phyloP scores from a whole-genome alignment of 2,113 vertebrate species.

The Anolis carolinensis region DNA sequence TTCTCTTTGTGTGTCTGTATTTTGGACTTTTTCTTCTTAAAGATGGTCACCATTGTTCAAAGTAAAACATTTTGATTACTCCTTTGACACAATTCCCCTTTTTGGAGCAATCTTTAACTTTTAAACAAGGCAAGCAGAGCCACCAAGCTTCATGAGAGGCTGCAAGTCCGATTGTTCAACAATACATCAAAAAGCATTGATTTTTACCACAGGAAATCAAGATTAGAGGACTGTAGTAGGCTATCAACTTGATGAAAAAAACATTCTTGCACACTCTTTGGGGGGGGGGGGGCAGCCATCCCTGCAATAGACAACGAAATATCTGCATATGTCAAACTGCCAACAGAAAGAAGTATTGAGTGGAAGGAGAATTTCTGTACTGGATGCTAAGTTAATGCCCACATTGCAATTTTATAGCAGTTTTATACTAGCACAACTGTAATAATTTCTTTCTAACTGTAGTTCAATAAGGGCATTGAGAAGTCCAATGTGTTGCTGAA shows the following conservation, averaged over 20 bases:
- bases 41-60: background rate
- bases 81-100: background rate
- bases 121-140: background rate
- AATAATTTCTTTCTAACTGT: background rate
- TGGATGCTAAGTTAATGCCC: background rate
- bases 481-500: background rate
- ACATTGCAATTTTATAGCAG: background rate
- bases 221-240: background rate
- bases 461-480: background rate
- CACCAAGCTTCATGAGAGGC: background rate
- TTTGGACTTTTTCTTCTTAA: background rate
- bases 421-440: background rate
- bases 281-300: too few species aligned
- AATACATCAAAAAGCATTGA: background rate
- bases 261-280: background rate
- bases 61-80: background rate
- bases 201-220: background rate
- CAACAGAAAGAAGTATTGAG: background rate
- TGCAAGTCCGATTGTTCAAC: background rate
- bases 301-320: background rate
- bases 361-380: too few species aligned
- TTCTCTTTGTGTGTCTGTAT: background rate
- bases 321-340: background rate
- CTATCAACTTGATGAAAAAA: background rate
- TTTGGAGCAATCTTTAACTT: background rate